Evolutionary conservation across 2,888 invertebrate genomes (phyloP).

Genomic region (Harpagoxenus sublaevis): DNA sequence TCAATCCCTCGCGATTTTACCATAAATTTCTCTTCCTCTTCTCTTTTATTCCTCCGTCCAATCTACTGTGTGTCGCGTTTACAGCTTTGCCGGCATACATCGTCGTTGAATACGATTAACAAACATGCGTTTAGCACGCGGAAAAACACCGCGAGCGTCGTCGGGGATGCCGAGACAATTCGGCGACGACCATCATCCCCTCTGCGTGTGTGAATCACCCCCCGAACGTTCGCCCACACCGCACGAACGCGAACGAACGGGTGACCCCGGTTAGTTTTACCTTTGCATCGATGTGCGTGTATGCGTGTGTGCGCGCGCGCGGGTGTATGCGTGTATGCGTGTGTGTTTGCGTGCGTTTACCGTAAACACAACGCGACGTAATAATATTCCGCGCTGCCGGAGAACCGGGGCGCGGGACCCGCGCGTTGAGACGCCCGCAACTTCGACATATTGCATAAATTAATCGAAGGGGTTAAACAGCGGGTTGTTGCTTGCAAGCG

Average conservation of each 20-base stretch:
- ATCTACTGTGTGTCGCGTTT: neutral
- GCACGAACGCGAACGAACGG: neutral
- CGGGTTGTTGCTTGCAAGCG: neutral
- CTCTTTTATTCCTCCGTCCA: too few relatives aligned
- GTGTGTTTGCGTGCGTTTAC: constrained; percentile 62
- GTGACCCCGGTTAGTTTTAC: constrained; percentile 64
- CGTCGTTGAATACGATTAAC: constrained; percentile 42
- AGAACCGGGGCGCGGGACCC: constrained; percentile 23
- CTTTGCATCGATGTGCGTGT: constrained; percentile 49
- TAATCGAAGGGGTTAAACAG: constrained; percentile 33
- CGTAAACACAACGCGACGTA: constrained; percentile 69
- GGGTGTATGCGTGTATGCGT: neutral
- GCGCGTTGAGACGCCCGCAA: constrained; percentile 6
- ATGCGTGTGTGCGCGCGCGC: neutral
- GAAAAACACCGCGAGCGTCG: constrained; percentile 35
- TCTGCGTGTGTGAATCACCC: constrained; percentile 54
- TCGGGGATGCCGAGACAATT: constrained; percentile 55
- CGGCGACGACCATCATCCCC: constrained; percentile 31
- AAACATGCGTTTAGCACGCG: constrained; percentile 15
- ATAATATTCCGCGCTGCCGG: constrained; percentile 58
- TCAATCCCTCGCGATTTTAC: neutral
- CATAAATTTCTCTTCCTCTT: neutral
- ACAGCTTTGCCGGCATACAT: neutral
- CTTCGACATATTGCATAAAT: constrained; percentile 22
- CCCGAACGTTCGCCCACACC: neutral